Conservation (phyloP, 2,113 vertebrate genomes). For the Muscicapa adusta region DNA sequence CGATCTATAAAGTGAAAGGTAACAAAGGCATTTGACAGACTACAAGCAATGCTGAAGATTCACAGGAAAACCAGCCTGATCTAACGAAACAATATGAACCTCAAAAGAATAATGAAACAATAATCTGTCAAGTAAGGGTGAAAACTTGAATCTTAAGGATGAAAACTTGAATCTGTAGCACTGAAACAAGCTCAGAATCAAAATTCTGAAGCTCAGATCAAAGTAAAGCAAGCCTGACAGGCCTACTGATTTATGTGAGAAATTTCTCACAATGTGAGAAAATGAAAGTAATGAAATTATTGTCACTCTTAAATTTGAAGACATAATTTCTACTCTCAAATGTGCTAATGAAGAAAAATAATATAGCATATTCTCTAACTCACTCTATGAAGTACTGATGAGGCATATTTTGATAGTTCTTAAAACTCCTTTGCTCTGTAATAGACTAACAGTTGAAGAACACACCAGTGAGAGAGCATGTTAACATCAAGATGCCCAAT, state of each 20-base stretch:
- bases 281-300: background rate
- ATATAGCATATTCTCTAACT: background rate
- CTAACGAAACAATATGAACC: background rate
- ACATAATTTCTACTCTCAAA: background rate
- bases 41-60: background rate
- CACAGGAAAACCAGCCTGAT: background rate
- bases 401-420: background rate
- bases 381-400: background rate
- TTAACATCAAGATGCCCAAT: accelerated
- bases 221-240: background rate
- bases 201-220: background rate
- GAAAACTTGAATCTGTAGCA: background rate
- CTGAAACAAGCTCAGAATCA: background rate
- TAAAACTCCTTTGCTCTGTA: background rate
- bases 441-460: background rate
- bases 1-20: background rate
- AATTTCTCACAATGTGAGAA: background rate
- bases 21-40: background rate
- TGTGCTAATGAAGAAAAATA: background rate
- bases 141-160: background rate
- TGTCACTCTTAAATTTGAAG: background rate
- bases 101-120: background rate
- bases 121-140: background rate
- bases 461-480: background rate
- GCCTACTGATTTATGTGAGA: background rate